Base-by-base conservation (phyloP, 2,888 invertebrate genomes). In the Arctia plantaginis region DNA sequence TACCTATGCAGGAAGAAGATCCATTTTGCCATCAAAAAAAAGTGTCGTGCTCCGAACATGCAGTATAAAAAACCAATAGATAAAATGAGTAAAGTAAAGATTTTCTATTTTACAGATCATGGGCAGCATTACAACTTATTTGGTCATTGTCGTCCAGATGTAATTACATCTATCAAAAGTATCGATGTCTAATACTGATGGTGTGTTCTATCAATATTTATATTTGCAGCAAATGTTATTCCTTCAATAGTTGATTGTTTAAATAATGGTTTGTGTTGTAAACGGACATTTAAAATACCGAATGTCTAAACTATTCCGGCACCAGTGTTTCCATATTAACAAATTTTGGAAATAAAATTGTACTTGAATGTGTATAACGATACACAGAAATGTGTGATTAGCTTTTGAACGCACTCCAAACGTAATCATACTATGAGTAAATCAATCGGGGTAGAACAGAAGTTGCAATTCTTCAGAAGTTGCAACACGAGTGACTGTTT, bases 91-190 rank as follows among this genome's bases (percentile, higher is more conserved):
- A 12, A 39, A 59, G 30, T 8, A 44, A 18, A 23, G 10, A 33
- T n/a, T 35, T 65, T 44, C 59, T 59, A 10, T 23, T 10, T 66
- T 59, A 20, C 74, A 74, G 74, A 66, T 74, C 12, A 7, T 70
- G 23, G 66, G 70, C 47, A 74, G 70, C n/a, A 62, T 74, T 20
- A 74, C 66, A 20, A 74, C 74, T 3, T 74, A 74, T 30, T 55
- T 74, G 33, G 44, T 70, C n/a, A 69, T 74, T n/a, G 4, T 74
- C 15, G n/a, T 69, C 15, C 66, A 65, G 33, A 39, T 69, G 27
- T 59, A 69, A 69, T 47, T 13, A 12, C 6, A 4, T 30, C 6
- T 62, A 6, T 62, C 30, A 6, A 30, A 30, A 27, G 4, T 13
- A 27, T 13, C 1, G 15, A 27, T 59, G 27, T 15, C 6, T 59